These are phyloP conservation scores for Luehdorfia chinensis DNA, from an alignment of 1,140 invertebrate species.

Conservation along the genomic window DNA sequence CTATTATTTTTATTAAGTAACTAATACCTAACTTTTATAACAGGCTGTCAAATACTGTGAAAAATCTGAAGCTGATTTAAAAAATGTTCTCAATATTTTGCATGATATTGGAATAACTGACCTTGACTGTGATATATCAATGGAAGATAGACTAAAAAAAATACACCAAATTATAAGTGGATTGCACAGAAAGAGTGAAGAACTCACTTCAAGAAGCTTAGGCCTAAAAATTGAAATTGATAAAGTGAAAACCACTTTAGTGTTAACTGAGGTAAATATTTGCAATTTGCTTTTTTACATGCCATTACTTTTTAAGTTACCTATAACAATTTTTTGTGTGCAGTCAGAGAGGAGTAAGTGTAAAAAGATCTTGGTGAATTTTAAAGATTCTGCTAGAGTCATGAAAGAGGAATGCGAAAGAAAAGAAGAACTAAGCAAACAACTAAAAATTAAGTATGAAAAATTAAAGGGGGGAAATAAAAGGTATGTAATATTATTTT, in stretches of 20 bases:
- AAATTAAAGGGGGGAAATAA: constrained; percentile 80
- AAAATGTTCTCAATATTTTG: constrained; percentile 58
- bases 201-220: constrained; percentile 56
- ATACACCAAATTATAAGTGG: constrained; percentile 47
- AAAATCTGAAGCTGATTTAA: constrained; percentile 47
- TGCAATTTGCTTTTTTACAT: not conserved
- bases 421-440: constrained; percentile 79
- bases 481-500: constrained; percentile 49
- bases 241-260: constrained; percentile 42
- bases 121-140: constrained; percentile 36
- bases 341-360: constrained; percentile 77
- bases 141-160: constrained; percentile 47
- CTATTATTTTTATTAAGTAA: no score
- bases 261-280: constrained; percentile 39
- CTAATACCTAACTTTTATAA: constrained; percentile 10
- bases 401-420: constrained; percentile 79
- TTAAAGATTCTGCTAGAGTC: constrained; percentile 78
- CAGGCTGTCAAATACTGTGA: constrained; percentile 55
- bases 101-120: constrained; percentile 50
- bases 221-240: constrained; percentile 58
- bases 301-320: not conserved
- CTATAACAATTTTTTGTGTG: constrained; percentile 23
- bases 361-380: constrained; percentile 72
- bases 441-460: constrained; percentile 82
- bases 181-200: constrained; percentile 56